Percentiles rank a stretch among this genome's conserved stretches.
These are phyloP conservation scores for Cepaea nemoralis DNA, from an alignment of 1,140 invertebrate species.

Conservation along the genomic window DNA sequence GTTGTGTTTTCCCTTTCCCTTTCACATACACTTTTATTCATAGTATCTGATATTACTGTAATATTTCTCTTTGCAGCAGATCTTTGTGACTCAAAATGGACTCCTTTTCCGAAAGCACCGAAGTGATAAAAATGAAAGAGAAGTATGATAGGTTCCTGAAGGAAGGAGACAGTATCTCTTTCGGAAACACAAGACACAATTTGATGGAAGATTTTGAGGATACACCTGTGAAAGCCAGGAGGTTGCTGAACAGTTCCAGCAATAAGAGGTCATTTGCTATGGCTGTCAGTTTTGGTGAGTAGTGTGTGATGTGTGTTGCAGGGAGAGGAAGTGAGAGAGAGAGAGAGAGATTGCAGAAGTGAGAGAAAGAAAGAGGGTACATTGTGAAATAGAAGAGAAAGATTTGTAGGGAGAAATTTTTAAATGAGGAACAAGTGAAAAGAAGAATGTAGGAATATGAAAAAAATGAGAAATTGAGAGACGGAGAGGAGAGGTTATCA, in stretches of 20 bases:
- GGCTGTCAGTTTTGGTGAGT: background rate
- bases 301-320: background rate
- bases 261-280: background rate
- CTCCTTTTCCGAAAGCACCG: background rate
- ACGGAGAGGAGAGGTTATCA: too few relatives aligned
- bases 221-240: background rate
- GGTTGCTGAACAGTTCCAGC: background rate
- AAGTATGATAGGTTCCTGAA: background rate
- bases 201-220: slow-evolving; percentile 24
- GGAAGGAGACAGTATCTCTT: background rate
- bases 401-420: background rate
- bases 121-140: slow-evolving; percentile 7
- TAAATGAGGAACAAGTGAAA: background rate
- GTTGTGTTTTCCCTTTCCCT: too few relatives aligned
- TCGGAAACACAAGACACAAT: slow-evolving; percentile 17
- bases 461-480: too few relatives aligned
- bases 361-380: too few relatives aligned
- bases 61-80: too few relatives aligned
- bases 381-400: background rate
- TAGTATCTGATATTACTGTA: too few relatives aligned
- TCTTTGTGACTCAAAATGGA: too few relatives aligned
- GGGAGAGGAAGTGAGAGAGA: too few relatives aligned
- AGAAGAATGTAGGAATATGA: background rate
- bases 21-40: too few relatives aligned
- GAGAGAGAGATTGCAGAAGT: too few relatives aligned